A percentile compares a stretch with the other conserved stretches of the same genome.
Conservation (phyloP, 2,888 invertebrate genomes). For the Tortricodes alternella region DNA sequence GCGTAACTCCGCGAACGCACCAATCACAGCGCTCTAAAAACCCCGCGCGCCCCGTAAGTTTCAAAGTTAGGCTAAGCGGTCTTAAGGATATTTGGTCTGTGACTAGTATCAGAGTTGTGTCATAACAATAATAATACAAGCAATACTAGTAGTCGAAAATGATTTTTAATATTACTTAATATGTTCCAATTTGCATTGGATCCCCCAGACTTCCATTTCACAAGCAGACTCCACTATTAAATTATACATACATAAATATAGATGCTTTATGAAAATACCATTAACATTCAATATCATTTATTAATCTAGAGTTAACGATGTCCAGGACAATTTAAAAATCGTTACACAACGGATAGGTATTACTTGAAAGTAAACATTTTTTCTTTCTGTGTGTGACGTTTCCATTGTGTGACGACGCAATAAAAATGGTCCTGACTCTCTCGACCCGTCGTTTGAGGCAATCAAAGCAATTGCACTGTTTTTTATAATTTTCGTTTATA, state of each 20-base stretch:
- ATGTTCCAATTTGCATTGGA: not conserved
- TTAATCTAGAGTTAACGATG: slow-evolving; percentile 18
- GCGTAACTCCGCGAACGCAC: no score
- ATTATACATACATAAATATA: slow-evolving; percentile 37
- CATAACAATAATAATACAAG: no score
- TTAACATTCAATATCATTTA: slow-evolving; percentile 44
- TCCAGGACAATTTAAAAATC: not conserved
- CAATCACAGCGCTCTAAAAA: no score
- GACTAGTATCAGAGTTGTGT: no score
- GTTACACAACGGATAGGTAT: no score
- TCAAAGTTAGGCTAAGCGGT: no score
- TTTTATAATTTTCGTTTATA: slow-evolving; percentile 24
- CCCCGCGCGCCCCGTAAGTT: no score
- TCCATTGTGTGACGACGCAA: slow-evolving; percentile 13
- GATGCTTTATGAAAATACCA: slow-evolving; percentile 47
- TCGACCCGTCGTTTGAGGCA: slow-evolving; percentile 31
- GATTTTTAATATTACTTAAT: no score
- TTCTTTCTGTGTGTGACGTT: no score
- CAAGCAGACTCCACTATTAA: slow-evolving; percentile 31
- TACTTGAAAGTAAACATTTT: no score
- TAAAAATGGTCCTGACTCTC: slow-evolving; percentile 10
- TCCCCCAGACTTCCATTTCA: not conserved
- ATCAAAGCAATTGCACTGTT: slow-evolving; percentile 38
- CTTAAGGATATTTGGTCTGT: no score
- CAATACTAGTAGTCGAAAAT: no score